Conservation (phyloP, 2,888 invertebrate genomes). For the Sympetrum striolatum region DNA sequence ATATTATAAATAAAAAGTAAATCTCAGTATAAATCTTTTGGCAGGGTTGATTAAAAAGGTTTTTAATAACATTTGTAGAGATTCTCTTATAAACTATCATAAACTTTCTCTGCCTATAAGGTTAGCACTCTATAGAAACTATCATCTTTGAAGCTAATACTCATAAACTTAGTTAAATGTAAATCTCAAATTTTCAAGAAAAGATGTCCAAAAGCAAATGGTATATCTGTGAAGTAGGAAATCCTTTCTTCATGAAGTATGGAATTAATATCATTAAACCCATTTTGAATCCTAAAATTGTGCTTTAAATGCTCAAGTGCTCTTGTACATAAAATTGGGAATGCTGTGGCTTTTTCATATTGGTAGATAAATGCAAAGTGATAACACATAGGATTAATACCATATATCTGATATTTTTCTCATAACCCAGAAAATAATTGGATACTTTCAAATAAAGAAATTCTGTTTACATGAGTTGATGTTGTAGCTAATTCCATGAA, state of each 20-base stretch:
- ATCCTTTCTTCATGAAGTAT: not conserved
- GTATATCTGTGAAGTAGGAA: conserved; percentile 8
- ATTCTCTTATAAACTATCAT: conserved; percentile 7
- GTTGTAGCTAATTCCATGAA: too few relatives aligned
- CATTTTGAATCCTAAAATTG: conserved; percentile 15
- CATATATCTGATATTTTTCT: not conserved
- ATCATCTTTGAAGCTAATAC: conserved; percentile 9
- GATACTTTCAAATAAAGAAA: not conserved
- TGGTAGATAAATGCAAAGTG: not conserved
- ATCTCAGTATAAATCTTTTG: not conserved
- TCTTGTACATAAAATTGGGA: conserved; percentile 10
- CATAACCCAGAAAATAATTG: not conserved
- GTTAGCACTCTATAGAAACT: not conserved
- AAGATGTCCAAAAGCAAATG: not conserved
- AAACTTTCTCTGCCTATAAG: conserved; percentile 10
- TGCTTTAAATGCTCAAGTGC: conserved; percentile 22
- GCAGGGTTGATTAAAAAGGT: not conserved
- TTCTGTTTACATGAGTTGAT: not conserved
- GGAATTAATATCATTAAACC: not conserved
- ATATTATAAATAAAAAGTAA: not conserved
- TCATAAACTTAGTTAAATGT: conserved; percentile 24
- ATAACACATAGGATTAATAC: not conserved
- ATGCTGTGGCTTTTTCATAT: not conserved
- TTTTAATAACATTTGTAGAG: conserved; percentile 26
- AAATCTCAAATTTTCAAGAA: not conserved